Conservation (phyloP, 1,140 invertebrate genomes). For the Scylla paramamosain region DNA sequence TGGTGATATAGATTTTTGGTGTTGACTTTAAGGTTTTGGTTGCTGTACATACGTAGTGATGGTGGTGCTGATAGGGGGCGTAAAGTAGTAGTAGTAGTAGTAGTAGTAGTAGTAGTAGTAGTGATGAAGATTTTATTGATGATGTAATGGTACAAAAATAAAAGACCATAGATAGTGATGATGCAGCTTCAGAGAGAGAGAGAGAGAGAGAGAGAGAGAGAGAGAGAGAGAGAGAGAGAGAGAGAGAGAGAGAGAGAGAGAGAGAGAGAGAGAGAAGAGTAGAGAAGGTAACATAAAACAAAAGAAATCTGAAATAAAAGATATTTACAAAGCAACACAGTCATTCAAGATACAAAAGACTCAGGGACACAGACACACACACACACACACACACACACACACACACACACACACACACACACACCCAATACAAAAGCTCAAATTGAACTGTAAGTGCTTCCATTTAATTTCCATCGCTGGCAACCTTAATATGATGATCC, state of each 20-base stretch:
- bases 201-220: too few species aligned
- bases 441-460: conserved; percentile 60
- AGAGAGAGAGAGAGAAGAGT: too few species aligned
- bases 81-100: background rate
- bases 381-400: conserved; percentile 45
- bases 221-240: too few species aligned
- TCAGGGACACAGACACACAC: conserved; percentile 9
- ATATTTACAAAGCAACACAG: background rate
- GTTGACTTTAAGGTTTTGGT: too few species aligned
- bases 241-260: too few species aligned
- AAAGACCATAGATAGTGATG: background rate
- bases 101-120: conserved; percentile 17
- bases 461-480: conserved; percentile 56
- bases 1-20: background rate
- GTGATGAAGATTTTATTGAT: background rate
- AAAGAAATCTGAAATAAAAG: background rate
- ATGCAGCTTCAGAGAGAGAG: background rate
- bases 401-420: conserved; percentile 8
- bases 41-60: background rate
- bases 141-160: background rate
- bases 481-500: conserved; percentile 52
- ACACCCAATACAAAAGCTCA: conserved; percentile 32
- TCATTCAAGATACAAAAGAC: background rate
- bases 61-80: background rate
- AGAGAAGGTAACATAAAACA: background rate